Conservation (phyloP, 2,888 invertebrate genomes). For the Scaptomyza tumidula region DNA sequence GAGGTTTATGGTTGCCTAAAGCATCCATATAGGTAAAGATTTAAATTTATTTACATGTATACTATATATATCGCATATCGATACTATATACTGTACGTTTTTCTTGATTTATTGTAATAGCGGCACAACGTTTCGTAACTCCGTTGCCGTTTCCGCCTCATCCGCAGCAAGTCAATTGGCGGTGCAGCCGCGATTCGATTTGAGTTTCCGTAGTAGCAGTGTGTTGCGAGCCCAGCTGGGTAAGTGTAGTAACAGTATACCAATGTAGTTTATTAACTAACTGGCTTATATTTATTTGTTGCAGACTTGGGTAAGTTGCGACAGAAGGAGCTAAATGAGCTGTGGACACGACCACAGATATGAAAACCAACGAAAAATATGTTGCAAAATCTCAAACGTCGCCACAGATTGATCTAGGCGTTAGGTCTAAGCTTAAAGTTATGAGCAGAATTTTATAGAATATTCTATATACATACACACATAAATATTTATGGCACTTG, state of each 20-base stretch:
- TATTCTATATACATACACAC: slow-evolving; percentile 13
- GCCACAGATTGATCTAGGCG: slow-evolving; percentile 47
- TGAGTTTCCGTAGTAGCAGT: slow-evolving; percentile 68
- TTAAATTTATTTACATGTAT: no score
- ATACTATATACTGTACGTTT: not conserved
- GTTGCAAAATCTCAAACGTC: slow-evolving; percentile 56
- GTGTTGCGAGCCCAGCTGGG: slow-evolving; percentile 68
- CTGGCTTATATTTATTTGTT: no score
- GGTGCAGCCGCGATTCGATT: slow-evolving; percentile 80
- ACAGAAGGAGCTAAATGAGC: slow-evolving; percentile 80
- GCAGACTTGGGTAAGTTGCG: slow-evolving; percentile 80
- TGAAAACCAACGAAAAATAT: slow-evolving; percentile 65
- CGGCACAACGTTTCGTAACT: slow-evolving; percentile 77
- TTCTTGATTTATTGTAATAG: slow-evolving; percentile 23
- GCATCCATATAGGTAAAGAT: slow-evolving; percentile 91
- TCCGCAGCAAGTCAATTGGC: slow-evolving; percentile 65
- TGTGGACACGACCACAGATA: slow-evolving; percentile 82
- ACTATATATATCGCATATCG: not conserved
- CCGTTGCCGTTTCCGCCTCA: slow-evolving; percentile 61
- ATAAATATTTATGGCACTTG: slow-evolving; percentile 1
- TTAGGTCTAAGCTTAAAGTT: slow-evolving; percentile 17
- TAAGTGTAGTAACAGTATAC: slow-evolving; percentile 27
- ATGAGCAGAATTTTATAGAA: slow-evolving; percentile 36
- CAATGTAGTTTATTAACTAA: not conserved
- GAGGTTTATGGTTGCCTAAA: slow-evolving; percentile 95